phyloP scores from a whole-genome alignment of 2,113 vertebrate genomes.

The Synodontis membranacea region DNA sequence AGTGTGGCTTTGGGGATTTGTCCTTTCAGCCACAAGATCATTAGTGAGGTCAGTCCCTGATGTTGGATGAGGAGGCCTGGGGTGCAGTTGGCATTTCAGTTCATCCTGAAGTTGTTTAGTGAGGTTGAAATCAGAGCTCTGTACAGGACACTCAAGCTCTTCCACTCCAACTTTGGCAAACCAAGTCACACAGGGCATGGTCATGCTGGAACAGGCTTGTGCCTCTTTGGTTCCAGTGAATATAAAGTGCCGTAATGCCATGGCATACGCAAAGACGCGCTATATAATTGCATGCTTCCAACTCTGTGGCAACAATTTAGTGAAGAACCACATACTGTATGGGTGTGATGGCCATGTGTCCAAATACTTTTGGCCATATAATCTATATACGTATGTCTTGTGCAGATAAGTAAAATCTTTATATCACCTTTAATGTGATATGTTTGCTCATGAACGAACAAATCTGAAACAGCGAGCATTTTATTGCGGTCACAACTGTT shows the following conservation, averaged over 20 bases:
- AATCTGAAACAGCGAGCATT: not conserved
- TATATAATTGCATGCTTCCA: not conserved
- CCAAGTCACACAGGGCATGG: not conserved
- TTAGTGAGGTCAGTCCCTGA: not conserved
- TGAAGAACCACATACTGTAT: not conserved
- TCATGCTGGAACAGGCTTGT: not conserved
- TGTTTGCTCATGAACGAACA: not conserved
- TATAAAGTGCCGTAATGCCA: not conserved
- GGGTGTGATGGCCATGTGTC: not conserved
- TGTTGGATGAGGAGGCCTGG: not conserved
- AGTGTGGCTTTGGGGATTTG: not conserved
- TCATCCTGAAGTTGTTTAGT: not conserved
- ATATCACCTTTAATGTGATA: not conserved
- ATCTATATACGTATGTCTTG: not conserved
- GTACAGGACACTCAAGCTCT: not conserved
- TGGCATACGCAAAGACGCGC: not conserved
- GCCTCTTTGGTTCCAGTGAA: not conserved
- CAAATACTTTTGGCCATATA: not conserved
- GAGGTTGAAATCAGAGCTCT: not conserved
- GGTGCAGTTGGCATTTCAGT: not conserved
- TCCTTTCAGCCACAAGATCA: not conserved
- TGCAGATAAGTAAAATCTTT: no score
- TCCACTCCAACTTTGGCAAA: not conserved
- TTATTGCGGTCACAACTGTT: not conserved
- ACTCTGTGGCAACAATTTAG: not conserved